Conservation (phyloP, 2,797 vertebrate genomes). For the Semotilus atromaculatus region DNA sequence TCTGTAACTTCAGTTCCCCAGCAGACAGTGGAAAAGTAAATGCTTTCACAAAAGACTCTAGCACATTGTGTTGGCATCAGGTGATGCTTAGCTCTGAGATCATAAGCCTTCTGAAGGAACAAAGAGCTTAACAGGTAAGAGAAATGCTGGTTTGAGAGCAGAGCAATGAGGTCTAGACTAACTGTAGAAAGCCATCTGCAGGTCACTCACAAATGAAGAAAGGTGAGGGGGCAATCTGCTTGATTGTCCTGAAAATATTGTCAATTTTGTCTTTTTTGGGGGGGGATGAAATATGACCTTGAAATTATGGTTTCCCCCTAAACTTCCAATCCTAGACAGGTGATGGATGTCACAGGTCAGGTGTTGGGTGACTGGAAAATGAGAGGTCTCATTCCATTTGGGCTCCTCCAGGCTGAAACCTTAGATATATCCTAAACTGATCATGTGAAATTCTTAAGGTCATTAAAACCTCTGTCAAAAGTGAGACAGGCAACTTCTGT, state of each 20-base stretch:
- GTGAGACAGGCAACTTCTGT: constrained; percentile 72
- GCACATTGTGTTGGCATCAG: constrained; percentile 26
- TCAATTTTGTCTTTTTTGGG: background rate
- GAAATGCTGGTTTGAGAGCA: background rate
- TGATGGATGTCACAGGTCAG: constrained; percentile 11
- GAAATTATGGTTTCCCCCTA: background rate
- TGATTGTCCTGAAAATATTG: background rate
- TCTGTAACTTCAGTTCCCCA: constrained; percentile 62
- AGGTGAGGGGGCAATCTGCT: background rate
- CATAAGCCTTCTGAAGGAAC: constrained; percentile 16
- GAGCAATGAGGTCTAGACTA: background rate
- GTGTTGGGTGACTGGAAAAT: constrained; percentile 2
- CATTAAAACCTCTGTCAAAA: constrained; percentile 67
- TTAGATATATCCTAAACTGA: background rate
- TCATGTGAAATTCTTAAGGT: constrained; percentile 61
- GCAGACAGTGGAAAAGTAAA: constrained; percentile 54
- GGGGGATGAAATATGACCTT: background rate
- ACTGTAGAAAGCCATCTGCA: background rate
- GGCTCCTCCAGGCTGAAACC: constrained; percentile 3
- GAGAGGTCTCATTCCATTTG: constrained; percentile 3
- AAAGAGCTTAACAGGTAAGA: constrained; percentile 31
- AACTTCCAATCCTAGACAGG: background rate
- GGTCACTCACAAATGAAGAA: background rate
- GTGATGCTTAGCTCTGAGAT: constrained; percentile 23
- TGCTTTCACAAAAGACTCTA: constrained; percentile 45